phyloP scores from a whole-genome alignment of 2,888 invertebrate species.

The Macrosiphum euphorbiae region DNA sequence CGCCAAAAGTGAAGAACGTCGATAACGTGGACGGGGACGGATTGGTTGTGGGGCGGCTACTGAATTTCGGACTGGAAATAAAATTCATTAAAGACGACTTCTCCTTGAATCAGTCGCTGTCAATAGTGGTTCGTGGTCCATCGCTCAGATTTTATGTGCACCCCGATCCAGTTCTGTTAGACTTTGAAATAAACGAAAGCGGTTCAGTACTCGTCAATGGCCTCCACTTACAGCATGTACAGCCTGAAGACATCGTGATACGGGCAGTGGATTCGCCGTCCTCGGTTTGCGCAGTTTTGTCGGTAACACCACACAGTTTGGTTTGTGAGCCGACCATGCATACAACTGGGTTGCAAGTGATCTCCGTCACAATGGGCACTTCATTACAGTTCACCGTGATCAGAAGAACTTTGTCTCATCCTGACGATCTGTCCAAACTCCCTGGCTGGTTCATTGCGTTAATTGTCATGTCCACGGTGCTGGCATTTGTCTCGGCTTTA shows the following conservation, averaged over 20 bases:
- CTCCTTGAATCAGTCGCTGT: neutral
- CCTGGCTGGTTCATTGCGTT: neutral
- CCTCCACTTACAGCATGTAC: neutral
- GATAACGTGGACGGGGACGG: neutral
- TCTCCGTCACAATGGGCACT: neutral
- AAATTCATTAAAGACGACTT: neutral
- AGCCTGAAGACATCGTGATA: neutral
- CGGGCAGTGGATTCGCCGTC: neutral
- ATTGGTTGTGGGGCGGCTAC: neutral
- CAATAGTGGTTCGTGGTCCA: neutral
- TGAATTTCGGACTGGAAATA: neutral
- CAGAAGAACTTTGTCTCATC: too few relatives aligned
- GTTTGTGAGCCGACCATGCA: neutral
- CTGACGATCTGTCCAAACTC: neutral
- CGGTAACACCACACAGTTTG: neutral
- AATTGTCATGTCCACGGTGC: neutral
- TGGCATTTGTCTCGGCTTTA: neutral
- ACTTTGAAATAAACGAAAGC: neutral
- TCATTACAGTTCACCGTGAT: neutral
- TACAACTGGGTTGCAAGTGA: neutral
- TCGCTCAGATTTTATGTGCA: neutral
- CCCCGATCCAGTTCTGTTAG: neutral
- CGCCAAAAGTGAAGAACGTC: neutral
- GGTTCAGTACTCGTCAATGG: neutral
- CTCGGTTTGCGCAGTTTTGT: neutral